Percentiles rank a stretch among this genome's conserved stretches.
Conservation (phyloP, 2,797 vertebrate species). For the Sebastiscus tertius region DNA sequence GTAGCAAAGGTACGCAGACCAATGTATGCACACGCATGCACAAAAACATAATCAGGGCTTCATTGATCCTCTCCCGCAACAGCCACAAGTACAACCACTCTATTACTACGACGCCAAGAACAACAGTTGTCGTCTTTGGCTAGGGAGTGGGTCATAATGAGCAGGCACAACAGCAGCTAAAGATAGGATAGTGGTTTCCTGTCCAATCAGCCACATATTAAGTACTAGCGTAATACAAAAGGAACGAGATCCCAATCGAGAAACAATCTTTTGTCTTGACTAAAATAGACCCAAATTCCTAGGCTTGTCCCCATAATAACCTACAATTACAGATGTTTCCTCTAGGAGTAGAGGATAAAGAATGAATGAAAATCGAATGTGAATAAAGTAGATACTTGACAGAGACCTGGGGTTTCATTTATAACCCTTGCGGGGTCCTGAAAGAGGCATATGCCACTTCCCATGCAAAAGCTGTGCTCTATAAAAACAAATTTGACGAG, state of each 20-base stretch:
- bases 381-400: background rate
- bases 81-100: background rate
- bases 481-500: background rate
- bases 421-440: background rate
- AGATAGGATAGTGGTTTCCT: conserved; percentile 2
- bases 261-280: background rate
- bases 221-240: background rate
- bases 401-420: background rate
- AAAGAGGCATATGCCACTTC: background rate
- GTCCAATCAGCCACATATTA: background rate
- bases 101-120: background rate
- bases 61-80: background rate
- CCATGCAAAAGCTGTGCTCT: background rate
- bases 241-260: background rate
- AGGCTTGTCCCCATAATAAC: background rate
- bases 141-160: background rate
- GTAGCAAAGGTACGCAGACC: background rate
- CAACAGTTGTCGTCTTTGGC: conserved; percentile 1
- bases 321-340: background rate
- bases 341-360: background rate
- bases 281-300: background rate
- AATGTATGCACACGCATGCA: background rate
- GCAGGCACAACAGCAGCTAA: background rate
- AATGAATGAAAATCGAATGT: background rate
- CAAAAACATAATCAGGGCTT: background rate